Evolutionary conservation across 2,797 vertebrate species (phyloP), one percentile per base, ranked within the genome.

Genomic region (Crocidura indochinensis): DNA sequence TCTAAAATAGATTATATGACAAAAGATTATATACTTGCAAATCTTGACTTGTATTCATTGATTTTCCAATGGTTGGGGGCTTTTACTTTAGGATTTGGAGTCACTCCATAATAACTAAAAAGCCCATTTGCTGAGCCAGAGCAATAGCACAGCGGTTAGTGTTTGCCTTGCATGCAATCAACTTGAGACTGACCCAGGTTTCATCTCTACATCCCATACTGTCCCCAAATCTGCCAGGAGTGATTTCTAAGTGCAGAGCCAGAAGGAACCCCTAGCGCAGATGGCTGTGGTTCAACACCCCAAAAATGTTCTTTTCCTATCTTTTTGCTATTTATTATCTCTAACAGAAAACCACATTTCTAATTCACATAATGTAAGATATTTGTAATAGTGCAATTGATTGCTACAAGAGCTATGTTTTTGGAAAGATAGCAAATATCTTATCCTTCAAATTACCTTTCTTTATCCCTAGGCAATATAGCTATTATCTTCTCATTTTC

Each of bases 401-500:
- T 86, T 94, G 44, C 81, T 90, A 84, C 38, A 88, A 77, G 74
- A 1, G 0, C 27, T 90, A 83, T 88, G 31, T 81, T 84, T 91
- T 84, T 69, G 22, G 91, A 87, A 94, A 94, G n/a, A 88, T 2
- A 69, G 87, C 65, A 90, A 31, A 92, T 94, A 91, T 91, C 81
- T 94, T 90, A 88, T 91, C 82, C 94, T 51, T 88, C 87, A 92
- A 94, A 91, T 95, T 93, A 88, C n/a, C 81, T 88, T 71, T 92
- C 60, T 92, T 89, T 69, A 26, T 93, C 87, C 64, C 89, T 31
- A 60, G 72, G 81, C 27, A 85, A 83, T 92, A 75, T 74, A 62
- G 56, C 90, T 72, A 92, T 91, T 94, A 83, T 85, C 38, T 77
- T 92, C 82, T 90, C 68, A 89, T 92, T 95, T 84, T 85, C 46